A percentile compares a stretch with the other conserved stretches of the same genome.
Conservation (phyloP, 2,797 vertebrate species). For the Spinus pinus region DNA sequence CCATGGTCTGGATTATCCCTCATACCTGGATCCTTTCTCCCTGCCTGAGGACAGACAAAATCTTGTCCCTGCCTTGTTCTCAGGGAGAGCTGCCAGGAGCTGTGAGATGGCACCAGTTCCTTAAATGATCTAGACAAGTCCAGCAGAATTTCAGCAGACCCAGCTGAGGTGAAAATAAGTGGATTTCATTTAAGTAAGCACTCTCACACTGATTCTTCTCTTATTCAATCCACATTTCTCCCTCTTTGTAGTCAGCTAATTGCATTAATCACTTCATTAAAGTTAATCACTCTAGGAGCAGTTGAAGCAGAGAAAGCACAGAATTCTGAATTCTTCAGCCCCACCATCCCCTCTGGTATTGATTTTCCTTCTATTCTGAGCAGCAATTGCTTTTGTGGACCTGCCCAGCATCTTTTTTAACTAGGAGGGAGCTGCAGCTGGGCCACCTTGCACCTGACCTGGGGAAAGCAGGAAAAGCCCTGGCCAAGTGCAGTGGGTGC, state of each 20-base stretch:
- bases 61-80: background rate
- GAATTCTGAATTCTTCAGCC: background rate
- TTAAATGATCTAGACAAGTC: background rate
- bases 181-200: conserved; percentile 12
- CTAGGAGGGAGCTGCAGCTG: background rate
- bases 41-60: background rate
- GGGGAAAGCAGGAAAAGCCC: background rate
- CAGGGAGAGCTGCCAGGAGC: background rate
- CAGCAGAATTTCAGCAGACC: background rate
- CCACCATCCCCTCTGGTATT: background rate
- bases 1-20: background rate
- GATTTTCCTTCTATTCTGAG: background rate
- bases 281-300: background rate
- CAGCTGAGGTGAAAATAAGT: conserved; percentile 26
- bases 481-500: background rate
- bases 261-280: conserved; percentile 44
- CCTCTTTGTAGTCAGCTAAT: conserved; percentile 54
- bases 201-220: background rate
- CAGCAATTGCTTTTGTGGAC: background rate
- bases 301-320: background rate
- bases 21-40: background rate
- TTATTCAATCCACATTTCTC: background rate
- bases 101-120: background rate
- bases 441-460: background rate
- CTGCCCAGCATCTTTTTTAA: background rate